These are phyloP conservation scores for Aphyosemion australe DNA, from an alignment of 2,113 vertebrate species.

Conservation along the genomic window DNA sequence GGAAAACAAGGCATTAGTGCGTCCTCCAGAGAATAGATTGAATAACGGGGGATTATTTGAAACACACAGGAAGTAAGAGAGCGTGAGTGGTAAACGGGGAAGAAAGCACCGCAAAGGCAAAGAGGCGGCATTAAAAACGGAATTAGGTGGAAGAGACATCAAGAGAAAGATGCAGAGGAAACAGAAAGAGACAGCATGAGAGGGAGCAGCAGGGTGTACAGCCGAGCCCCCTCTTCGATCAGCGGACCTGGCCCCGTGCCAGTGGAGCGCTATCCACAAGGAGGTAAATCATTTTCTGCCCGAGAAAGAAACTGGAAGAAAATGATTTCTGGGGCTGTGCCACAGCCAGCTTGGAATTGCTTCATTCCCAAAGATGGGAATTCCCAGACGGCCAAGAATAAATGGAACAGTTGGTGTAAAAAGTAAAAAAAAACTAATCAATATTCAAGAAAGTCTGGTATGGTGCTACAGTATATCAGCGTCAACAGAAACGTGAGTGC, in stretches of 20 bases:
- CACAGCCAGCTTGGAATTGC: conserved; percentile 71
- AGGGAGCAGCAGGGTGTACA: conserved; percentile 48
- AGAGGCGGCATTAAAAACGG: conserved; percentile 15
- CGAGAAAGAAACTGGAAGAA: conserved; percentile 72
- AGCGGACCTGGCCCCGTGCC: conserved; percentile 70
- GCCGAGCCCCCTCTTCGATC: conserved; percentile 65
- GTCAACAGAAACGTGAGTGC: conserved; percentile 34
- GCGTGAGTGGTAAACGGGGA: conserved; percentile 3
- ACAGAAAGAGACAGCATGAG: conserved; percentile 35
- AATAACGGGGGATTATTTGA: conserved; percentile 54
- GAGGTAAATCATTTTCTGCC: conserved; percentile 79
- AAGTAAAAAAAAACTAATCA: conserved; percentile 71
- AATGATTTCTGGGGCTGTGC: conserved; percentile 63
- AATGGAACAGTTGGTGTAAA: conserved; percentile 74
- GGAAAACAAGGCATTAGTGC: conserved; percentile 63
- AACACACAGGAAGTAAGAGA: conserved; percentile 20
- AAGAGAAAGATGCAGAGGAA: conserved; percentile 29
- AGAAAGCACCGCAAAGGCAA: conserved; percentile 23
- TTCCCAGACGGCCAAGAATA: conserved; percentile 76
- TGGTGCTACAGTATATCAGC: conserved; percentile 28
- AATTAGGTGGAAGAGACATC: conserved; percentile 28
- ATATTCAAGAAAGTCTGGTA: conserved; percentile 69
- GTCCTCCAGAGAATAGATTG: conserved; percentile 52
- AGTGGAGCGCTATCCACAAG: conserved; percentile 63
- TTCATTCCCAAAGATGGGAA: conserved; percentile 76